Conservation (phyloP, 2,888 invertebrate species). For the Drosophila rubida region DNA sequence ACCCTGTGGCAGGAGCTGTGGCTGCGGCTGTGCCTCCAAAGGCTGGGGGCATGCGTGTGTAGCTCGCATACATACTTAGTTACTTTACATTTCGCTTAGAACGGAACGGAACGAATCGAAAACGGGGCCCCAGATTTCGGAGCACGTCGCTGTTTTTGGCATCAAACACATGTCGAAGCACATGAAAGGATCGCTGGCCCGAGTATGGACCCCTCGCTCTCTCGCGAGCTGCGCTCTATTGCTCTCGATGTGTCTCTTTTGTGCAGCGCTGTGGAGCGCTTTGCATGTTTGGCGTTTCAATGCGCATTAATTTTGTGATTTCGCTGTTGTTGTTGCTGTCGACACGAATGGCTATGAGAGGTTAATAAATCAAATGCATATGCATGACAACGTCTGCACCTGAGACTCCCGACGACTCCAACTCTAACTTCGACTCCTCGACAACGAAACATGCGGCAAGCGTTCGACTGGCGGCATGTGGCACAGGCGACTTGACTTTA, state of each 20-base stretch:
- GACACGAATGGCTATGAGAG: slow-evolving; percentile 81
- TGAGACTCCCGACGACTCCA: slow-evolving; percentile 38
- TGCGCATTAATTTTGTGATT: slow-evolving; percentile 77
- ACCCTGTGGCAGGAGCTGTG: slow-evolving; percentile 56
- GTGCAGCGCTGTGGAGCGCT: slow-evolving; percentile 44
- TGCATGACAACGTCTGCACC: slow-evolving; percentile 73
- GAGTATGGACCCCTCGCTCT: slow-evolving; percentile 7
- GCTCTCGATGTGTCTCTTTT: slow-evolving; percentile 1
- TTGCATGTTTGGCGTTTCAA: slow-evolving; percentile 81
- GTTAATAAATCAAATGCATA: slow-evolving; percentile 81
- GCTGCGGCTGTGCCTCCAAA: slow-evolving; percentile 39
- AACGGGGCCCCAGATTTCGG: slow-evolving; percentile 63
- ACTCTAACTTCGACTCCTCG: not conserved
- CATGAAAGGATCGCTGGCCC: slow-evolving; percentile 71
- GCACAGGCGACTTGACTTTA: slow-evolving; percentile 40
- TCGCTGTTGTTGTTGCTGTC: slow-evolving; percentile 66
- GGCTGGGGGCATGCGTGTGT: slow-evolving; percentile 58
- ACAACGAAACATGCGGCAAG: slow-evolving; percentile 14
- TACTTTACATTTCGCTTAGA: slow-evolving; percentile 9
- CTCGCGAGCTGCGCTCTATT: not conserved
- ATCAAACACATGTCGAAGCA: slow-evolving; percentile 77
- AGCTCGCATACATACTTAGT: slow-evolving; percentile 7
- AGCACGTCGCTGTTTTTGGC: slow-evolving; percentile 80
- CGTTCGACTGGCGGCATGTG: slow-evolving; percentile 13
- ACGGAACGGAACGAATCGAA: slow-evolving; percentile 9